A percentile compares a stretch with the other conserved stretches of the same genome.
Evolutionary conservation across 2,797 vertebrate genomes (phyloP).

Genomic region (Coregonus ussuriensis): DNA sequence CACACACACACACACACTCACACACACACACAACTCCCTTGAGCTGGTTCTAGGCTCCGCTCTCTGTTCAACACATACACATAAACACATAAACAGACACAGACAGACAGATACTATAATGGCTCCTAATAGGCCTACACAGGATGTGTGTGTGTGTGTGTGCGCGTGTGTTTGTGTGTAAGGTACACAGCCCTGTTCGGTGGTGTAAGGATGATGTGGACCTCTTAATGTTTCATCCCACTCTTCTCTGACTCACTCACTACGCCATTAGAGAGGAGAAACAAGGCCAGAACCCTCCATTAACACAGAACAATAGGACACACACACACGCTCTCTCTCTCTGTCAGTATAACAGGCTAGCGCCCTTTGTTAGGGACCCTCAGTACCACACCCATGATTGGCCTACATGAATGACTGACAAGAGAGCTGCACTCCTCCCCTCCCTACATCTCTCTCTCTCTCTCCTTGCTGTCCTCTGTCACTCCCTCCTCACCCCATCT

Average conservation of each 20-base stretch:
- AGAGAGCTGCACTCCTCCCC: not conserved
- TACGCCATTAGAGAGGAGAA: not conserved
- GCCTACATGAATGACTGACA: not conserved
- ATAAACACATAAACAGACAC: constrained; percentile 27
- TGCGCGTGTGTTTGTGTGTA: not conserved
- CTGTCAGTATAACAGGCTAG: not conserved
- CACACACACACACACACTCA: not conserved
- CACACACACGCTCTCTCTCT: too few species aligned
- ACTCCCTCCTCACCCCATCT: not conserved
- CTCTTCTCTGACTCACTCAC: too few species aligned
- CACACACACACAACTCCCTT: constrained; percentile 28
- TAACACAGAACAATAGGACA: not conserved
- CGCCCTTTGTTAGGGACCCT: not conserved
- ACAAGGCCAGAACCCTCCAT: not conserved
- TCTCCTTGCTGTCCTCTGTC: too few species aligned
- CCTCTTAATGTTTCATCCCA: not conserved
- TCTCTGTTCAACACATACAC: not conserved
- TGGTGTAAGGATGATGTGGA: not conserved
- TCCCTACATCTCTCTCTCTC: not conserved
- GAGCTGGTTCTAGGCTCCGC: too few species aligned
- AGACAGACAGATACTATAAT: constrained; percentile 45
- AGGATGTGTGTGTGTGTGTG: constrained; percentile 7
- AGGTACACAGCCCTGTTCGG: too few species aligned
- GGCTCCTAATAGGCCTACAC: constrained; percentile 33
- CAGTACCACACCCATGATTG: not conserved